Evolutionary conservation across 2,888 invertebrate species (phyloP), one percentile per base, ranked within the genome.

Genomic region (Cybosia mesomella): DNA sequence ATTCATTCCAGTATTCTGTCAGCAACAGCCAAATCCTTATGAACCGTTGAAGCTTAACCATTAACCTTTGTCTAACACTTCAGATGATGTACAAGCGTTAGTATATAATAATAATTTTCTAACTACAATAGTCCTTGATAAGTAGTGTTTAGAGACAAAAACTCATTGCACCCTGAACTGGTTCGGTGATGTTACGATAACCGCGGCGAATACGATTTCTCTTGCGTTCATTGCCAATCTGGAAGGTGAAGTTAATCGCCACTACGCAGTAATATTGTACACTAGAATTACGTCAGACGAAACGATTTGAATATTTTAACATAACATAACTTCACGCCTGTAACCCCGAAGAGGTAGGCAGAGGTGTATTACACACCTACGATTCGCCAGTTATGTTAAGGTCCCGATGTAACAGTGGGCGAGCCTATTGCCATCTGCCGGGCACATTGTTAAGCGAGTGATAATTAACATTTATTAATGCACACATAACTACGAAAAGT

Each of bases 191-290:
- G 61, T 75, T 66, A 62, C 22, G 24, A 32, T 65, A 58, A 34
- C 18, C 73, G 76, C 68, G 73, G 76, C 64, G 65, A 68, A 60
- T 76, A 72, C 81, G 83, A 83, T 83, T 83, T 83, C 83, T 77
- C 83, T 75, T 54, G 69, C 75, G 70, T 74, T 75, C 76, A 80
- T 75, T 72, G 77, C 82, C 76, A 79, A 75, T 67, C 73, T 76
- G 72, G 80, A 78, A 80, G 80, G 76, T 79, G 76, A 79, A 72
- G 72, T 54, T 28, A 28, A 21, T 5, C 59, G 21, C 13, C 28
- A 34, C 10, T 53, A 22, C 24, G 21, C 8, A 22, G 53, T 36
- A 5, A 66, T 11, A 53, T 39, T 15, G 54, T 8, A 22, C 8
- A 13, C 8, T 18, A n/a, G 49, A 61, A 28, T 58, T 34, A 34